A percentile compares a stretch with the other conserved stretches of the same genome.
These are phyloP conservation scores for Leiothrix lutea DNA, from an alignment of 2,113 vertebrate species.

Conservation along the genomic window DNA sequence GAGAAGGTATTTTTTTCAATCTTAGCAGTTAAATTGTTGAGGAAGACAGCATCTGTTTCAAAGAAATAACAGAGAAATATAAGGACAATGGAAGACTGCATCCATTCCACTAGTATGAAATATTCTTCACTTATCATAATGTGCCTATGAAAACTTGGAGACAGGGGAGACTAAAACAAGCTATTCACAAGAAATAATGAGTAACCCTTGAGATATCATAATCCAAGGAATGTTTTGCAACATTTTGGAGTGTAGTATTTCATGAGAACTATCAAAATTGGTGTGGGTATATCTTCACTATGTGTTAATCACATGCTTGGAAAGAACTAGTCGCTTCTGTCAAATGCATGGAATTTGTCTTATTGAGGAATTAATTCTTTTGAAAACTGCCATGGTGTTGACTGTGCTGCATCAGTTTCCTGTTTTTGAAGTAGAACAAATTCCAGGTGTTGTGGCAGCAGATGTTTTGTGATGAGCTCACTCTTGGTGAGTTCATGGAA, in stretches of 20 bases:
- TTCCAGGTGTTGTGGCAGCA: background rate
- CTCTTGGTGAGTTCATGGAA: background rate
- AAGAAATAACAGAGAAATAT: background rate
- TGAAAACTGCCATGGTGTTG: background rate
- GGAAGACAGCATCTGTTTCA: background rate
- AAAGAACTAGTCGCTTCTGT: background rate
- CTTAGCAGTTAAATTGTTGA: background rate
- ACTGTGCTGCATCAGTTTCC: background rate
- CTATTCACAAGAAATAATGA: background rate
- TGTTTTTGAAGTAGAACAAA: background rate
- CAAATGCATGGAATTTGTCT: background rate
- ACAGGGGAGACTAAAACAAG: background rate
- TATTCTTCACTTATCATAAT: background rate
- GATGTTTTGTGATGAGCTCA: too few species aligned
- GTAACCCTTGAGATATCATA: background rate
- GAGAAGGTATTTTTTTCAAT: background rate
- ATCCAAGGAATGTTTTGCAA: background rate
- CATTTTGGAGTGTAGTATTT: background rate
- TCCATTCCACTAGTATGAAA: background rate
- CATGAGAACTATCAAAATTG: background rate
- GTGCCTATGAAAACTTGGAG: background rate
- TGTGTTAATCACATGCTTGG: background rate
- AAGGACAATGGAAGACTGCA: background rate
- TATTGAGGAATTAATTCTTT: background rate
- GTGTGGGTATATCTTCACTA: background rate